These are phyloP conservation scores for Emberiza fucata DNA, from an alignment of 2,113 vertebrate species.

Conservation along the genomic window DNA sequence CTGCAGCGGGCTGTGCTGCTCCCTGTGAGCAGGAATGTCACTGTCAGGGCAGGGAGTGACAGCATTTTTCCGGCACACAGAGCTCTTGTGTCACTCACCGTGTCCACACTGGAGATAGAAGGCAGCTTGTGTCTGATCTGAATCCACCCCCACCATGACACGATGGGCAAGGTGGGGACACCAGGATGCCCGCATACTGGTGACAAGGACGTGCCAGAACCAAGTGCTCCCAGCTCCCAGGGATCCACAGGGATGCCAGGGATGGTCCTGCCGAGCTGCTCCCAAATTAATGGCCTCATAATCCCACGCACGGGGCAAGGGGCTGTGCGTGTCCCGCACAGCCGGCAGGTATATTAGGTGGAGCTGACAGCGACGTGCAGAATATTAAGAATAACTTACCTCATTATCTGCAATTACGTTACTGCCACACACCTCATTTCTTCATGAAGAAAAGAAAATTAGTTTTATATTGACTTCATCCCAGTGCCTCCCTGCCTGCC, in stretches of 20 bases:
- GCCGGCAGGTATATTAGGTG: conserved; percentile 49
- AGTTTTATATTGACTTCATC: conserved; percentile 86
- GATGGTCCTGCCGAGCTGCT: not conserved
- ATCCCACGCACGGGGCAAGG: not conserved
- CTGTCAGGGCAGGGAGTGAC: not conserved
- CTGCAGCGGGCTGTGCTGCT: not conserved
- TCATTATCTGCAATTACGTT: conserved; percentile 86
- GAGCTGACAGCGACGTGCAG: conserved; percentile 64
- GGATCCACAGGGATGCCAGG: not conserved
- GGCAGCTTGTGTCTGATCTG: not conserved
- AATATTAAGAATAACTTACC: conserved; percentile 86
- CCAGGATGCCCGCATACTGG: fast-evolving
- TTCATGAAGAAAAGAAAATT: conserved; percentile 80
- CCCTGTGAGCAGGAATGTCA: not conserved
- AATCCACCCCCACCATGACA: not conserved
- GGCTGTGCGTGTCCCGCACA: not conserved
- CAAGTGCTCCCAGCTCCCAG: not conserved
- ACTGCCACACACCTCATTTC: conserved; percentile 82
- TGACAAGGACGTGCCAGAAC: not conserved
- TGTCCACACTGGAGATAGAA: not conserved
- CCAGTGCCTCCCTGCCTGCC: conserved; percentile 66
- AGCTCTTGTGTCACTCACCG: not conserved
- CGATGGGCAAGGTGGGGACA: not conserved
- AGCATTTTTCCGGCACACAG: fast-evolving
- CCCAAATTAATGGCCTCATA: conserved; percentile 27